These are phyloP conservation scores for Antheraea assamensis DNA, from an alignment of 2,888 invertebrate species.

Conservation along the genomic window DNA sequence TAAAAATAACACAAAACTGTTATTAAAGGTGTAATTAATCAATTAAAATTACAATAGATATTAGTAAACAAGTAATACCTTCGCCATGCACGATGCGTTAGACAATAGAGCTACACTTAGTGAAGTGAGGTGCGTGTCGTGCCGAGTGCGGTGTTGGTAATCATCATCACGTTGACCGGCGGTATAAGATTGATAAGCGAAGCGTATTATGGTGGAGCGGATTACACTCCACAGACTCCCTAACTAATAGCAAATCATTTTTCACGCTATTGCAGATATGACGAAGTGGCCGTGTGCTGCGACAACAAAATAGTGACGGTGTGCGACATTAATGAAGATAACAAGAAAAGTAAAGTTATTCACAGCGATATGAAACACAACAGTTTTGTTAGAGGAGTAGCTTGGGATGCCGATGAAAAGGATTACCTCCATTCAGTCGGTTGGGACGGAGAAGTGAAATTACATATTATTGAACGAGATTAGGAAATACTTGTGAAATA, in stretches of 20 bases:
- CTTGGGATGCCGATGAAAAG: constrained; percentile 71
- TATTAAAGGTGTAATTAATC: too few species aligned
- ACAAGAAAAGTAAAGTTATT: constrained; percentile 43
- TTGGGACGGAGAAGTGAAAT: constrained; percentile 79
- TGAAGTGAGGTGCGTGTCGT: too few species aligned
- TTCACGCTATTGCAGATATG: constrained; percentile 49
- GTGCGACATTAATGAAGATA: constrained; percentile 49
- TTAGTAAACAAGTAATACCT: too few species aligned
- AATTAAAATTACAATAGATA: too few species aligned
- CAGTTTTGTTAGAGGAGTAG: constrained; percentile 78
- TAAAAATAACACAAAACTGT: too few species aligned
- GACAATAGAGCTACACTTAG: too few species aligned
- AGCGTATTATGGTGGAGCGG: too few species aligned
- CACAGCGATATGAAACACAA: constrained; percentile 64
- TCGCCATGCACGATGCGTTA: too few species aligned
- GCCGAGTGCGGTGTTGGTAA: too few species aligned
- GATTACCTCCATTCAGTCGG: constrained; percentile 76
- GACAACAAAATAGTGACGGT: constrained; percentile 72
- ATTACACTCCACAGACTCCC: background rate
- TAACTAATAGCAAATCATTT: constrained; percentile 3
- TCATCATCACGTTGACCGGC: too few species aligned
- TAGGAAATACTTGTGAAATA: constrained; percentile 21
- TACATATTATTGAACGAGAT: constrained; percentile 53
- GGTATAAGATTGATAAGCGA: too few species aligned
- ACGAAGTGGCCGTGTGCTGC: constrained; percentile 68